Percentiles rank a stretch among this genome's conserved stretches.
Evolutionary conservation across 2,797 vertebrate species (phyloP).

Genomic region (Poeciliopsis gracilis): DNA sequence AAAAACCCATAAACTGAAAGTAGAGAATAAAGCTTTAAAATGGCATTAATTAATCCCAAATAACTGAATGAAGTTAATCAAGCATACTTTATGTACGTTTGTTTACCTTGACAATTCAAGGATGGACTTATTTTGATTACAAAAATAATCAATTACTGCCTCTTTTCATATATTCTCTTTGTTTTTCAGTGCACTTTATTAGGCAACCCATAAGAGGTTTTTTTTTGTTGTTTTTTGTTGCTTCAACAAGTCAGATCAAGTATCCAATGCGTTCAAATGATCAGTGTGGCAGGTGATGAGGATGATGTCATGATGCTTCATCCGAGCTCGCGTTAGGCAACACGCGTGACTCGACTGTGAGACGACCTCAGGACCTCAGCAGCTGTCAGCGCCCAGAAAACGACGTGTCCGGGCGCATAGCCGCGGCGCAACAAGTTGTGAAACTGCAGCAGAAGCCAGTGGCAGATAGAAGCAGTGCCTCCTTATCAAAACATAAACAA

Average conservation of each 20-base stretch:
- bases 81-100: no score
- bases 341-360: slow-evolving; percentile 20
- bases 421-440: slow-evolving; percentile 60
- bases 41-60: no score
- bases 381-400: slow-evolving; percentile 49
- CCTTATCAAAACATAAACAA: slow-evolving; percentile 58
- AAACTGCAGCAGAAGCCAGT: slow-evolving; percentile 50
- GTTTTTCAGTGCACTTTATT: neutral
- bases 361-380: slow-evolving; percentile 27
- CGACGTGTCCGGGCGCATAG: slow-evolving; percentile 52
- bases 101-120: no score
- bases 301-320: slow-evolving; percentile 28
- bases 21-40: no score
- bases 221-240: neutral
- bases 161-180: no score
- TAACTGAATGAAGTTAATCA: no score
- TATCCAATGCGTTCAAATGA: slow-evolving; percentile 1
- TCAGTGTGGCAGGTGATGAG: neutral
- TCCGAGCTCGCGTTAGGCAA: slow-evolving; percentile 4
- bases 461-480: slow-evolving; percentile 28
- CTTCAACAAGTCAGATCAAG: slow-evolving; percentile 15
- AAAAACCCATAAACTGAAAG: neutral
- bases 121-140: no score
- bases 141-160: no score
- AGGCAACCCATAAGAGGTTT: no score